Base-by-base conservation (phyloP, 2,113 vertebrate species). In the Misgurnus anguillicaudatus region DNA sequence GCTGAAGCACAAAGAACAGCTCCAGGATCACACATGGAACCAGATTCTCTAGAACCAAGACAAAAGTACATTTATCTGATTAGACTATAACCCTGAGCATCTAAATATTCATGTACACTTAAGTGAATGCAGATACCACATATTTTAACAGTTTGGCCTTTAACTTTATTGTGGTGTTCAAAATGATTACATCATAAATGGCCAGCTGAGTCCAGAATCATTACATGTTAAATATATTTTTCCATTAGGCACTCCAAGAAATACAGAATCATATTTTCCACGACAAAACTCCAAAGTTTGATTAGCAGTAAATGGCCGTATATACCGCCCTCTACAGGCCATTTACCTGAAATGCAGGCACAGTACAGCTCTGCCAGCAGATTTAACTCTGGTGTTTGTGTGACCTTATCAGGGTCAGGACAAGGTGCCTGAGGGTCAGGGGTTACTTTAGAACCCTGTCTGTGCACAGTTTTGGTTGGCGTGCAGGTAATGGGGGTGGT, bases 1-100 rank as follows among this genome's bases (percentile, higher is more conserved):
- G 87, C 85, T 99, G 98, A 86, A 98, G 92, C 83, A 97, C 91
- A 85, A 99, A 98, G 91, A 97, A 99, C 41, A 99, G 92, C 92
- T 99, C 98, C 92, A 98, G 83, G 83, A 99, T 97, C 85, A 99
- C 94, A 86, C 95, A 99, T 76, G 98, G 96, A 80, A 99, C 97
- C 5, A 98, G 83, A 85, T 99, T 98, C 90, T 96, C 98, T 99
- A 88, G 2, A 82, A 86, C 45, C 85, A 77, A 84, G 0, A 16
- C 65, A 39, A 41, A 60, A 48, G 14, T 1, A 62, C 60, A 61
- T 60, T 41, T 1, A 58, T 16, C 11, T 16, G 9, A 58, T 16
- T n/a, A 21, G 9, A 9, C 9, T 21, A 24, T 13, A 60, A 60
- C 13, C 62, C n/a, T 9, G 38, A 3, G 3, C 21, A 63, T 17